Conservation (phyloP, 37 sponge, comb jelly and placozoan genomes). For the Petrosia ficiformis region DNA sequence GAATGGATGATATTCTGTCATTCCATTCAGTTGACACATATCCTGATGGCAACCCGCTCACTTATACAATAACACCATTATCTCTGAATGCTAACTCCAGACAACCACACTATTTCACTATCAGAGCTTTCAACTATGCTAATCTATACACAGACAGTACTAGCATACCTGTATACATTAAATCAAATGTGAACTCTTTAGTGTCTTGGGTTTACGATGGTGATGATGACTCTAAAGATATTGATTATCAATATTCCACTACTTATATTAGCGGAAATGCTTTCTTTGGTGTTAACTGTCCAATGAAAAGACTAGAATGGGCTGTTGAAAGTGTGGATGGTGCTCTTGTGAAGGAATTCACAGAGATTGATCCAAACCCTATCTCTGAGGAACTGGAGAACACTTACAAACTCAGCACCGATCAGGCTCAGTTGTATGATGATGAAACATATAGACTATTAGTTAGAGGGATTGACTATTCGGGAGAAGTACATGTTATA, state of each 20-base stretch:
- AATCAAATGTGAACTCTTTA: slow-evolving; percentile 18
- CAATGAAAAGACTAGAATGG: slow-evolving; percentile 45
- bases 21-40: slow-evolving; percentile 19
- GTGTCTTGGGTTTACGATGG: slow-evolving; percentile 73
- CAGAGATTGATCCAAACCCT: neutral
- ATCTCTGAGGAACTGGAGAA: neutral
- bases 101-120: slow-evolving; percentile 37
- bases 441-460: slow-evolving; percentile 71
- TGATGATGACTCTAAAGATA: slow-evolving; percentile 12
- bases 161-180: slow-evolving; percentile 41
- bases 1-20: slow-evolving; percentile 32
- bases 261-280: slow-evolving; percentile 21
- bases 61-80: neutral
- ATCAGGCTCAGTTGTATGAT: slow-evolving; percentile 48
- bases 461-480: slow-evolving; percentile 52
- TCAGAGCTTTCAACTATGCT: slow-evolving; percentile 32
- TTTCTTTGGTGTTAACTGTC: slow-evolving; percentile 54
- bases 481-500: slow-evolving; percentile 37
- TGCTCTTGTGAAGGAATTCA: slow-evolving; percentile 29
- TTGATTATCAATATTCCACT: slow-evolving; percentile 63
- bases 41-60: neutral
- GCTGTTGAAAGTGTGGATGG: slow-evolving; percentile 66
- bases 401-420: slow-evolving; percentile 28
- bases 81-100: slow-evolving; percentile 1
- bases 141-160: slow-evolving; percentile 12